These are phyloP conservation scores for Phyllotis vaccarum DNA, from an alignment of 2,797 vertebrate species.

Conservation along the genomic window DNA sequence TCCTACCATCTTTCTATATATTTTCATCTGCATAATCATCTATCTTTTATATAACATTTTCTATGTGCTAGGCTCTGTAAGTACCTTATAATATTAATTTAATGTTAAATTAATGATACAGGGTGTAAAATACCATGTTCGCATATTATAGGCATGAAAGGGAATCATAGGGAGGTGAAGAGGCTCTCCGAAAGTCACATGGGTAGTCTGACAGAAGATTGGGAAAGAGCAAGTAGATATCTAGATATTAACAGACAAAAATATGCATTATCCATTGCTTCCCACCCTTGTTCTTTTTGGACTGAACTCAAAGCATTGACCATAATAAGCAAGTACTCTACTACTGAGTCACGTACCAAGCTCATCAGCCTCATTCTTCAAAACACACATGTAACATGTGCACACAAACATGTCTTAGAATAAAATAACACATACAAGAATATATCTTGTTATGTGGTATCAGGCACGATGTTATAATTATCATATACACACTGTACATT, in stretches of 20 bases:
- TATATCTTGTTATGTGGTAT: neutral
- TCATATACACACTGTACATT: neutral
- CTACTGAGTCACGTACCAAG: neutral
- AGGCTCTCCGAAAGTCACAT: neutral
- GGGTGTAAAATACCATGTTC: neutral
- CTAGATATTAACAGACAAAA: neutral
- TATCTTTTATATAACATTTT: neutral
- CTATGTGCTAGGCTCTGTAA: neutral
- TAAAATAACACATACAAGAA: neutral
- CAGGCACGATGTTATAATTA: neutral
- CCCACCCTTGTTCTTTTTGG: neutral
- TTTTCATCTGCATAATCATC: neutral
- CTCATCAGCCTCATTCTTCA: neutral
- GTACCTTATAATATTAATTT: conserved; percentile 16
- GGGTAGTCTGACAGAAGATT: neutral
- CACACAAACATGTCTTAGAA: neutral
- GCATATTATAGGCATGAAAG: neutral
- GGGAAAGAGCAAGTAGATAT: neutral
- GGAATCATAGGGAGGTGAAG: neutral
- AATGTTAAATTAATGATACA: neutral
- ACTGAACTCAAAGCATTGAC: neutral
- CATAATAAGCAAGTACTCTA: neutral
- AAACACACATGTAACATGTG: neutral
- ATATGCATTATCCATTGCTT: neutral
- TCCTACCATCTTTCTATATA: neutral